A percentile compares a stretch with the other conserved stretches of the same genome.
phyloP scores from a whole-genome alignment of 2,888 invertebrate genomes.

The Empis livida region DNA sequence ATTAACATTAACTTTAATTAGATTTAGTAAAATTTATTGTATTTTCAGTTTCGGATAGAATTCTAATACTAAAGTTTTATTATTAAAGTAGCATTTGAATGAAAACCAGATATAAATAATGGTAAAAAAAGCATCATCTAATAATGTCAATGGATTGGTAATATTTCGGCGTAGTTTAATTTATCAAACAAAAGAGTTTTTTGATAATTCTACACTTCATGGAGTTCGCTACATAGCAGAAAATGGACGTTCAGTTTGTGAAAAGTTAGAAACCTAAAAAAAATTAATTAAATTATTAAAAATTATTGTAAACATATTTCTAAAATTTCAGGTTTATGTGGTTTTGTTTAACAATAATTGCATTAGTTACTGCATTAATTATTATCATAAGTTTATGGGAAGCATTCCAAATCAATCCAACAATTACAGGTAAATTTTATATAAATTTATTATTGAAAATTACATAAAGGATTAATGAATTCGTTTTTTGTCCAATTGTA shows the following conservation, averaged over 20 bases:
- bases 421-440: constrained; percentile 42
- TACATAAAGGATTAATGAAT: too few relatives aligned
- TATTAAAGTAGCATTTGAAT: too few relatives aligned
- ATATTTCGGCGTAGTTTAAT: constrained; percentile 47
- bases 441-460: too few relatives aligned
- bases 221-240: constrained; percentile 70
- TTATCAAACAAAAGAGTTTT: constrained; percentile 60
- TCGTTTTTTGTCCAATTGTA: too few relatives aligned
- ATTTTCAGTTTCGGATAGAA: too few relatives aligned
- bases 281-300: too few relatives aligned
- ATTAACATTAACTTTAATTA: too few relatives aligned
- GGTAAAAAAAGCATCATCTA: too few relatives aligned
- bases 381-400: constrained; percentile 69
- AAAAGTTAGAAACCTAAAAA: constrained; percentile 44
- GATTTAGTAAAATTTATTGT: too few relatives aligned
- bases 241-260: constrained; percentile 57
- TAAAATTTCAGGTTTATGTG: constrained; percentile 51
- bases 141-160: too few relatives aligned
- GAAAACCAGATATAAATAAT: too few relatives aligned
- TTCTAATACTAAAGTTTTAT: too few relatives aligned
- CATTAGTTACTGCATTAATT: constrained; percentile 55
- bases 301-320: background rate
- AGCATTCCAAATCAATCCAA: constrained; percentile 73
- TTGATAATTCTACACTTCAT: constrained; percentile 63
- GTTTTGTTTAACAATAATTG: constrained; percentile 59